phyloP scores from a whole-genome alignment of 2,888 invertebrate species.

The Cryptosula pallasiana region DNA sequence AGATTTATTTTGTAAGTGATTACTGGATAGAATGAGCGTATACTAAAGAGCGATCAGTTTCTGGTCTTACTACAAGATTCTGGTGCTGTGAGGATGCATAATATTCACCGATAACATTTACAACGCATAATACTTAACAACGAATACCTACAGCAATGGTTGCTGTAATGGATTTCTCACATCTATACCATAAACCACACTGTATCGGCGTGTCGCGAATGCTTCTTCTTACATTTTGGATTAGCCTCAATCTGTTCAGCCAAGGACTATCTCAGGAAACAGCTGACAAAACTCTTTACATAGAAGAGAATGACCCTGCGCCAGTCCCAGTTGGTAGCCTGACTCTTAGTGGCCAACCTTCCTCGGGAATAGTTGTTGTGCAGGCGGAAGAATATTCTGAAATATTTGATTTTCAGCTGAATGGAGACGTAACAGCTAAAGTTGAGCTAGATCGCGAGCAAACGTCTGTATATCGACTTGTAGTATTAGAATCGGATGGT shows the following conservation, averaged over 20 bases:
- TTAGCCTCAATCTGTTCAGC: background rate
- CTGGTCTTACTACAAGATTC: too few relatives aligned
- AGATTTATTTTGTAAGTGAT: too few relatives aligned
- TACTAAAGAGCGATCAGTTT: too few relatives aligned
- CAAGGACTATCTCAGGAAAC: background rate
- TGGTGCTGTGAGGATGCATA: too few relatives aligned
- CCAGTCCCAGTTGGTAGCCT: background rate
- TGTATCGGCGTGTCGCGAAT: background rate
- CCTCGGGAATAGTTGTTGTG: background rate
- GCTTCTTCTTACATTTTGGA: background rate
- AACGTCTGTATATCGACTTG: background rate
- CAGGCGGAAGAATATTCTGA: background rate
- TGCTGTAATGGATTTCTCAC: too few relatives aligned
- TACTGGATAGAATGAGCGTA: too few relatives aligned
- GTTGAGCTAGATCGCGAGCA: background rate
- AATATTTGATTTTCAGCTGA: background rate
- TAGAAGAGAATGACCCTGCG: background rate
- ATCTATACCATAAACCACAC: constrained; percentile 19
- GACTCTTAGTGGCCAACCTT: background rate
- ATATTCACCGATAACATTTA: too few relatives aligned
- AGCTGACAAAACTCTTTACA: background rate
- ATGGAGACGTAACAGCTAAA: background rate
- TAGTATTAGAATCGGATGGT: background rate
- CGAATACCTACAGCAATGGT: too few relatives aligned
- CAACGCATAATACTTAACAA: too few relatives aligned